These are phyloP conservation scores for Phaetusa simplex DNA, from an alignment of 2,113 vertebrate species.

Conservation along the genomic window DNA sequence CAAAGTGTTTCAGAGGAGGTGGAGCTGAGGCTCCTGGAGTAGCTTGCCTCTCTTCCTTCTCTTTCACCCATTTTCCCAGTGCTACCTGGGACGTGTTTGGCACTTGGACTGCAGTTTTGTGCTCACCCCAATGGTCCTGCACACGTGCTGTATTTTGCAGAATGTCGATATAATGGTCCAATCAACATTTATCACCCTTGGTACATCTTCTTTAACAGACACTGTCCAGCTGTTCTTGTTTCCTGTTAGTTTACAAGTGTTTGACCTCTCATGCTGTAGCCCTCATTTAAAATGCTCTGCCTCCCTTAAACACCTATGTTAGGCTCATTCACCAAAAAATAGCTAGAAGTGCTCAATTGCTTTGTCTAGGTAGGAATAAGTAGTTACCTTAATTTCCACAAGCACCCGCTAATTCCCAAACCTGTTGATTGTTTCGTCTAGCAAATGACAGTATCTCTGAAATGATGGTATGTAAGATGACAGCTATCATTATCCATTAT, in stretches of 20 bases:
- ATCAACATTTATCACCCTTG: neutral
- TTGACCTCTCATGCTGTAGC: neutral
- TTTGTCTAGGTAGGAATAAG: neutral
- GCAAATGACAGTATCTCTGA: neutral
- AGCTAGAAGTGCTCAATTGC: neutral
- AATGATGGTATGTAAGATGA: neutral
- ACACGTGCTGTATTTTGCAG: neutral
- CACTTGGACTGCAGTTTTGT: neutral
- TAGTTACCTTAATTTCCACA: neutral
- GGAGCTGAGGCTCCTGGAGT: neutral
- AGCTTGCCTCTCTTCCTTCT: neutral
- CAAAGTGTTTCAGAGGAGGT: neutral
- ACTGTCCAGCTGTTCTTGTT: neutral
- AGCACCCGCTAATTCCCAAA: neutral
- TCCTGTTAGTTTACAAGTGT: neutral
- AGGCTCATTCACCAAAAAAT: neutral
- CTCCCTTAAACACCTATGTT: neutral
- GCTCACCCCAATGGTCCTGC: neutral
- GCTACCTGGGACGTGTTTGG: neutral
- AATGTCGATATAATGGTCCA: neutral
- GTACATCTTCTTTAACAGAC: neutral
- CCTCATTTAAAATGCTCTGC: neutral
- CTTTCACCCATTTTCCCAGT: neutral
- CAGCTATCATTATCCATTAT: neutral
- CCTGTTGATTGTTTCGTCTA: neutral